phyloP scores from a whole-genome alignment of 2,888 invertebrate genomes.

The Drosophila quasianomalipes region DNA sequence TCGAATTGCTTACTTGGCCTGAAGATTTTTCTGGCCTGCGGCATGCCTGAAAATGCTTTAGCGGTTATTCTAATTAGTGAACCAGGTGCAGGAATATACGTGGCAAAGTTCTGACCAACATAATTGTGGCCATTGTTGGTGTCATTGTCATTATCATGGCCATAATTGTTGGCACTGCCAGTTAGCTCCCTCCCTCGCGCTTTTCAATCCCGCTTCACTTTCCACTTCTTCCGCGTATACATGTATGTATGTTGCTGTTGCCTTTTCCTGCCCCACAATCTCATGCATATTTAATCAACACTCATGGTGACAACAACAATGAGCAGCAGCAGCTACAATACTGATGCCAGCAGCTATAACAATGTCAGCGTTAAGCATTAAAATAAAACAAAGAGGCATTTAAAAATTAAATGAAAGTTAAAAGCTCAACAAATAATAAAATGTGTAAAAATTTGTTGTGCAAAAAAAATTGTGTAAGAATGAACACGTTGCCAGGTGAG shows the following conservation, averaged over 20 bases:
- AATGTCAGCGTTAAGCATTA: constrained; percentile 53
- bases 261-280: constrained; percentile 38
- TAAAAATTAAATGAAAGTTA: constrained; percentile 81
- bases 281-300: constrained; percentile 73
- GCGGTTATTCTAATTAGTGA: constrained; percentile 51
- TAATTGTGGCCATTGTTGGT: constrained; percentile 64
- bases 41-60: constrained; percentile 29
- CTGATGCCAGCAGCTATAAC: constrained; percentile 12
- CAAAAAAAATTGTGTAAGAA: neutral
- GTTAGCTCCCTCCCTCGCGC: constrained; percentile 1
- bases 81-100: constrained; percentile 4
- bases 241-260: neutral
- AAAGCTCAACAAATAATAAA: constrained; percentile 75
- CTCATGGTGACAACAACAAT: constrained; percentile 51
- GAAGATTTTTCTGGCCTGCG: neutral
- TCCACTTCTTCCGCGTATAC: no score
- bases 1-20: constrained; percentile 1
- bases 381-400: constrained; percentile 69
- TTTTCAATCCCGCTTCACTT: no score
- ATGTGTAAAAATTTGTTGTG: constrained; percentile 53
- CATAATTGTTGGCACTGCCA: constrained; percentile 56
- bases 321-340: constrained; percentile 22
- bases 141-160: constrained; percentile 74
- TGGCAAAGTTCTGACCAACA: constrained; percentile 41
- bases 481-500: neutral